Base-by-base conservation (phyloP, 2,888 invertebrate species). In the Diarsia dahlii region DNA sequence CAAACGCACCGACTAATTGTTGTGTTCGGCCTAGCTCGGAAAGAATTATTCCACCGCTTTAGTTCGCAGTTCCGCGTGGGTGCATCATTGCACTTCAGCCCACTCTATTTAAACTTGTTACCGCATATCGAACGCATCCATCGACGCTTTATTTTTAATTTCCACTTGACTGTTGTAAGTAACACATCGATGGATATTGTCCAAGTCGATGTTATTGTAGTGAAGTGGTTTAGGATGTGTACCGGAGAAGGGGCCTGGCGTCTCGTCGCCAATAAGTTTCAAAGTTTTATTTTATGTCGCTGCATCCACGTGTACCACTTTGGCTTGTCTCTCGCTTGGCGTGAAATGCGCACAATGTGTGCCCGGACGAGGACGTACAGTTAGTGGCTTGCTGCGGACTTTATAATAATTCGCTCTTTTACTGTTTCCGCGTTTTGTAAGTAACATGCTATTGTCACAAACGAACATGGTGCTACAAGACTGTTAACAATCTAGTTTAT, bases 241-340 rank as follows among this genome's bases (percentile, higher is more conserved):
- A 56, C 70, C 75, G 65, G 82, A 79, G 81, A 48, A 71, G 74
- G 84, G 78, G 81, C 73, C 82, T 87, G 89, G 89, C 91, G 89
- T 88, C 89, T 87, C 86, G 85, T 88, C 81, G 87, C 88, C 89
- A 90, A 91, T 93, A 92, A 92, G 90, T 92, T 92, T 89, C 84
- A 81, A 84, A 90, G 92, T 93, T 93, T 92, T 93, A 93, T 93
- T 91, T 91, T 85, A 80, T 87, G 86, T 77, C 68, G 72, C 74
- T 73, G 86, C 85, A 77, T 87, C 88, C 92, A 91, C 91, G 91
- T 92, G 92, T 87, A 81, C 81, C 84, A 87, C 85, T 89, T 90
- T 89, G 88, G 89, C 89, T 86, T 87, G 87, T 85, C 82, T 83
- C 81, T 80, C 83, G 74, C 52, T 80, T 71, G 82, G 82, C 79